Conservation (phyloP, 2,888 invertebrate species). For the Megaustenia siamemsis region DNA sequence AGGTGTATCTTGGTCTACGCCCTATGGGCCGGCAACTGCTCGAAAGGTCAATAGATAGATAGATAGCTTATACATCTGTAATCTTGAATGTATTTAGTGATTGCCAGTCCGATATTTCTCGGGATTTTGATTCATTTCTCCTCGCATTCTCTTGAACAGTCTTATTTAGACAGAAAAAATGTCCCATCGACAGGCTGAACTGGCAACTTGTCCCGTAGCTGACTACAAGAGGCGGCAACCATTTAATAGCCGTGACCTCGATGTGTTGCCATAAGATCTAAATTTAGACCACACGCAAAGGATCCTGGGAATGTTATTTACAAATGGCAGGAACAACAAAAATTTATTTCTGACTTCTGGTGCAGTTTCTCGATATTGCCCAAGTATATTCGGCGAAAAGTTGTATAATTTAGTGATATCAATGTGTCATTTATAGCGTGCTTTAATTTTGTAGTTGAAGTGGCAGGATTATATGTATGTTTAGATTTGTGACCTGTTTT, state of each 20-base stretch:
- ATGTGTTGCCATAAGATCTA: slow-evolving; percentile 23
- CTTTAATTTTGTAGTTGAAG: not conserved
- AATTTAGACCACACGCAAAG: slow-evolving; percentile 20
- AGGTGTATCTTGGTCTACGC: no score
- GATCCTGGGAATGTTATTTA: slow-evolving; percentile 52
- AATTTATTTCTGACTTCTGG: not conserved
- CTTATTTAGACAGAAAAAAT: no score
- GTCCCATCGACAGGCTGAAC: no score
- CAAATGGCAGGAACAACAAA: slow-evolving; percentile 49
- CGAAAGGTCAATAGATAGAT: no score
- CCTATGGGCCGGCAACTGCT: no score
- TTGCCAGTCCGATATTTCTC: no score
- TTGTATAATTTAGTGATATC: not conserved
- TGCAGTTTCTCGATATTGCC: not conserved
- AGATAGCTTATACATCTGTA: no score
- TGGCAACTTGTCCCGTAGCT: no score
- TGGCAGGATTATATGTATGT: not conserved
- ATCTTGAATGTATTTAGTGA: no score
- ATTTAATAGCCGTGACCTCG: slow-evolving; percentile 5
- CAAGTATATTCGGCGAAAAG: not conserved
- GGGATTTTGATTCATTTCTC: no score
- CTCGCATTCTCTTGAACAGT: no score
- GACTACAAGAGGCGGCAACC: no score
- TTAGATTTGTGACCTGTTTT: not conserved
- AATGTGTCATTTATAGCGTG: not conserved